Percentiles rank a stretch among this genome's conserved stretches.
These are phyloP conservation scores for Cryptocephalus primarius DNA, from an alignment of 2,888 invertebrate species.

Conservation along the genomic window DNA sequence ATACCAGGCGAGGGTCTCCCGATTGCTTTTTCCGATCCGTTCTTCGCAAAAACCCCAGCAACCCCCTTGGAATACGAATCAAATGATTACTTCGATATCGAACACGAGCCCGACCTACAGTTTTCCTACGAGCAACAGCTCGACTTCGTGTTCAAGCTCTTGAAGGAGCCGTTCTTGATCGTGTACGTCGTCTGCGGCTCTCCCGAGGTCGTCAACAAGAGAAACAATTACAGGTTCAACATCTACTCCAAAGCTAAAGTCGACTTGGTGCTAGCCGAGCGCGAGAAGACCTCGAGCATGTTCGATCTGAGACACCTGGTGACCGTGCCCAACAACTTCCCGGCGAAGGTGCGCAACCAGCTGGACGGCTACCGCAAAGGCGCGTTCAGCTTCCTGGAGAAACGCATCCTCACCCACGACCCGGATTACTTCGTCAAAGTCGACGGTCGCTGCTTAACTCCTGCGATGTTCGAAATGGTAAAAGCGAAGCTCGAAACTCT, in stretches of 20 bases:
- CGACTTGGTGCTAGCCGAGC: slow-evolving; percentile 16
- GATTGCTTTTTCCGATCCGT: slow-evolving; percentile 22
- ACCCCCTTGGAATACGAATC: slow-evolving; percentile 14
- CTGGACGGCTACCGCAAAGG: slow-evolving; percentile 41
- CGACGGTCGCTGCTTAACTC: slow-evolving; percentile 42
- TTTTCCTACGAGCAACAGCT: slow-evolving; percentile 29
- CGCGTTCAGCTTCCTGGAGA: slow-evolving; percentile 40
- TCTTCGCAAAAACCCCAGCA: slow-evolving; percentile 9
- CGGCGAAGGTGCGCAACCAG: slow-evolving; percentile 37
- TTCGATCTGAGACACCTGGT: slow-evolving; percentile 41
- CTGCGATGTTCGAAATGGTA: slow-evolving; percentile 42
- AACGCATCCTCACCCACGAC: slow-evolving; percentile 41
- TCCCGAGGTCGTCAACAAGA: slow-evolving; percentile 40
- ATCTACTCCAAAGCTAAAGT: slow-evolving; percentile 23
- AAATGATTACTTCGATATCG: slow-evolving; percentile 17
- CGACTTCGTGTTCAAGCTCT: slow-evolving; percentile 26
- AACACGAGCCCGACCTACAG: slow-evolving; percentile 18
- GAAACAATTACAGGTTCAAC: slow-evolving; percentile 28
- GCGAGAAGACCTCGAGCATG: slow-evolving; percentile 25
- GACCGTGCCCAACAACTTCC: slow-evolving; percentile 39
- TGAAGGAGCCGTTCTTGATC: slow-evolving; percentile 35
- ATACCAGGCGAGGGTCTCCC: slow-evolving; percentile 15
- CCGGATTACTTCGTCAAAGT: slow-evolving; percentile 46
- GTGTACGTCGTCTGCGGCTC: slow-evolving; percentile 47
- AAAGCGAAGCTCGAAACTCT: slow-evolving; percentile 35